Evolutionary conservation across 2,113 vertebrate genomes (phyloP).

Genomic region (Otocyon megalotis): DNA sequence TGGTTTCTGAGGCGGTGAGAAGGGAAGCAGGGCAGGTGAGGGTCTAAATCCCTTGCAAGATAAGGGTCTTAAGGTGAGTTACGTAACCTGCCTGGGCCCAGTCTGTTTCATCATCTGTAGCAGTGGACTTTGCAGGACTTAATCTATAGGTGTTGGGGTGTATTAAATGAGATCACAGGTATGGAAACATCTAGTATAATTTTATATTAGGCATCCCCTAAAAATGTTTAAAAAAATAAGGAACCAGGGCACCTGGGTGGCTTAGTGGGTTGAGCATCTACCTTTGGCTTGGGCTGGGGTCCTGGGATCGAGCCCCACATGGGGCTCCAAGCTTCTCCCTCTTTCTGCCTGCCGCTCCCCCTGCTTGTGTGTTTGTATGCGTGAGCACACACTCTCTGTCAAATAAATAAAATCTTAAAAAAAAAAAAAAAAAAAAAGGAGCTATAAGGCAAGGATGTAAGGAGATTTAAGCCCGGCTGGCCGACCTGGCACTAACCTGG

Average conservation of each 20-base stretch:
- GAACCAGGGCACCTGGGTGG: no score
- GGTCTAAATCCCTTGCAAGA: neutral
- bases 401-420: neutral
- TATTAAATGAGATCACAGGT: neutral
- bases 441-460: neutral
- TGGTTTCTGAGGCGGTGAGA: neutral
- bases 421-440: neutral
- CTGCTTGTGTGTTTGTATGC: no score
- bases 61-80: neutral
- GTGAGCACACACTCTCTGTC: no score
- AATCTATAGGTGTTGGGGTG: neutral
- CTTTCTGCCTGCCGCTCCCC: no score
- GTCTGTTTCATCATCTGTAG: neutral
- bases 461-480: neutral
- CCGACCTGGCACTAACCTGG: neutral
- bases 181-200: neutral
- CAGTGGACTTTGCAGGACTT: neutral
- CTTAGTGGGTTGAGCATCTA: no score
- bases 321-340: no score
- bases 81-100: neutral
- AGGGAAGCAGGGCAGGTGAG: neutral
- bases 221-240: neutral
- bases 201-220: neutral
- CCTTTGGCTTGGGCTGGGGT: no score
- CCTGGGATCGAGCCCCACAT: no score